Conservation (phyloP, 2,888 invertebrate species). For the Minunthozetes semirufus region DNA sequence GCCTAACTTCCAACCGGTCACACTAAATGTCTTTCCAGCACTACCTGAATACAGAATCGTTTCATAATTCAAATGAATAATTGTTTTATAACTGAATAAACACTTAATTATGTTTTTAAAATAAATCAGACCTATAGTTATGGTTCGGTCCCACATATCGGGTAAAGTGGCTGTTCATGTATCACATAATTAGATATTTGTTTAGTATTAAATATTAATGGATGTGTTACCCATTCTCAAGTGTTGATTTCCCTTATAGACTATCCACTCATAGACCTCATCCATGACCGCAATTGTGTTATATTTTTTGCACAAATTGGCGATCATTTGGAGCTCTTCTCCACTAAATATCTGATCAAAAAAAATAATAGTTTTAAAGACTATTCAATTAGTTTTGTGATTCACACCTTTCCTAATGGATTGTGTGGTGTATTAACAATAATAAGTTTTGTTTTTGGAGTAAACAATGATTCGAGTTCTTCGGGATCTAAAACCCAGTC, state of each 20-base stretch:
- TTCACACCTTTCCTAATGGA: conserved; percentile 85
- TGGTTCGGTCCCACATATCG: conserved; percentile 94
- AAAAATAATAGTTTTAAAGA: neutral
- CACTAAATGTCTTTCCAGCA: conserved; percentile 95
- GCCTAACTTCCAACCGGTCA: conserved; percentile 93
- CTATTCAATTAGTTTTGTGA: neutral
- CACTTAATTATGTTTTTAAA: neutral
- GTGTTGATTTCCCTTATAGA: conserved; percentile 72
- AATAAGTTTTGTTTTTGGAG: conserved; percentile 79
- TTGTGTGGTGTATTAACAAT: conserved; percentile 98
- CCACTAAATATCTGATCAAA: conserved; percentile 46
- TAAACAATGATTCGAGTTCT: conserved; percentile 74
- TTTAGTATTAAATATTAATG: neutral
- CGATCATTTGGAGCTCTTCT: conserved; percentile 58
- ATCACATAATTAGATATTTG: conserved; percentile 1
- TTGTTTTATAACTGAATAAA: neutral
- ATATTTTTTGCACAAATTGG: conserved; percentile 81
- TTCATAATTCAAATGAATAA: neutral
- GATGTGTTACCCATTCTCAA: conserved; percentile 72
- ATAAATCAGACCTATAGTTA: conserved; percentile 60
- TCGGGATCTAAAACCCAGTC: conserved; percentile 82
- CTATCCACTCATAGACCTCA: conserved; percentile 98
- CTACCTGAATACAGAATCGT: conserved; percentile 59
- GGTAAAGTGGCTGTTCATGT: conserved; percentile 66
- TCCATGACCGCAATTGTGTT: conserved; percentile 87